phyloP scores from a whole-genome alignment of 92 coral and sea anemone species.

The Zoanthus solanderi region DNA sequence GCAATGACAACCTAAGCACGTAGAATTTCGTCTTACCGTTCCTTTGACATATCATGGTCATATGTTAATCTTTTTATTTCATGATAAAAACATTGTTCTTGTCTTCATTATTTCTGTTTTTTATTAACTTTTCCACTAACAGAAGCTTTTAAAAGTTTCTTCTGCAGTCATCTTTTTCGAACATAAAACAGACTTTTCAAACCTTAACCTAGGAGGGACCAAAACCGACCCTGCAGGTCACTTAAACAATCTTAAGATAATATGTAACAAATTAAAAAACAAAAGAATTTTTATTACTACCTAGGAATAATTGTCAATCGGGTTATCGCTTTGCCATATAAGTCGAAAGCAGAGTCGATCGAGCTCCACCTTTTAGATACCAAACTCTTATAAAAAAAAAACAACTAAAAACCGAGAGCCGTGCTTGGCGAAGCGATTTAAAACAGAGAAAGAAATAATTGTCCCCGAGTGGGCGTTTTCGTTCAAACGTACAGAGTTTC shows the following conservation, averaged over 20 bases:
- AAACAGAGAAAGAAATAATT: neutral
- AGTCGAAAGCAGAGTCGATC: neutral
- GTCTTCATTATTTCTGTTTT: too few relatives aligned
- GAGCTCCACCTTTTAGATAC: conserved; percentile 7
- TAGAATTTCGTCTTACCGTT: too few relatives aligned
- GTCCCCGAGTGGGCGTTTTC: neutral
- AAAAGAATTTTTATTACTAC: neutral
- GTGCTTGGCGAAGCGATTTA: neutral
- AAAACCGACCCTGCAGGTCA: neutral
- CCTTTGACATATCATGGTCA: too few relatives aligned
- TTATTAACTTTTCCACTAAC: too few relatives aligned
- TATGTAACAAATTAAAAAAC: conserved; percentile 1
- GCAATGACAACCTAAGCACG: too few relatives aligned
- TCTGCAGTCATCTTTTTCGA: too few relatives aligned
- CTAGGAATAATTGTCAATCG: neutral
- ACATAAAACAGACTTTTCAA: neutral
- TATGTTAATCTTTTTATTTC: too few relatives aligned
- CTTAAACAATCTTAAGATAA: neutral
- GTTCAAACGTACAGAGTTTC: neutral
- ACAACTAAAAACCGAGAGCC: neutral
- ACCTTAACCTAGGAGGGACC: neutral
- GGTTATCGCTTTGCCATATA: conserved; percentile 29
- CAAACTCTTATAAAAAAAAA: neutral
- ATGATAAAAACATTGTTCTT: too few relatives aligned
- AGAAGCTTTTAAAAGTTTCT: too few relatives aligned